Evolutionary conservation across 2,888 invertebrate genomes (phyloP).

Genomic region (Drosophila affinis): DNA sequence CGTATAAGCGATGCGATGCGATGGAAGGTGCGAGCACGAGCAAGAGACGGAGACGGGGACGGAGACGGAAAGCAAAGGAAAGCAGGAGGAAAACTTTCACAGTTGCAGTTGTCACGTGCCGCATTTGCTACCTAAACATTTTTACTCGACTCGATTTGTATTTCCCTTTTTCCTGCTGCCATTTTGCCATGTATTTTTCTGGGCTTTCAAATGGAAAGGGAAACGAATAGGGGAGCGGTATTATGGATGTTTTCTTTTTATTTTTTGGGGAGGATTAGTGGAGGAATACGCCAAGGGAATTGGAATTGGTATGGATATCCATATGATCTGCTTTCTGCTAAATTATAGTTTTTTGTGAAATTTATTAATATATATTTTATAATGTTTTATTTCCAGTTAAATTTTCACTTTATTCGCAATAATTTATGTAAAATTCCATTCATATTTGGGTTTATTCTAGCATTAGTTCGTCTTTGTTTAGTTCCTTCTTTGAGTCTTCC

Average conservation of each 20-base stretch:
- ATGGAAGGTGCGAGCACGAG: neutral
- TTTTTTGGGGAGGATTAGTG: too few relatives aligned
- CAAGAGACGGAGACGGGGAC: neutral
- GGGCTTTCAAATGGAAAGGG: neutral
- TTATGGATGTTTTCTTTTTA: too few relatives aligned
- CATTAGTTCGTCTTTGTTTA: too few relatives aligned
- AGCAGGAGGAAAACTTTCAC: slow-evolving; percentile 49
- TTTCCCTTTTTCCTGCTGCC: slow-evolving; percentile 15
- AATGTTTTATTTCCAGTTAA: too few relatives aligned
- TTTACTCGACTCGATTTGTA: slow-evolving; percentile 33
- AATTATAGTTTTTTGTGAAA: too few relatives aligned
- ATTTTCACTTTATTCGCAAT: too few relatives aligned
- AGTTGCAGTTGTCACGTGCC: slow-evolving; percentile 69
- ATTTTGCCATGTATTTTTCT: slow-evolving; percentile 20
- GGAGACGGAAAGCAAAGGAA: neutral
- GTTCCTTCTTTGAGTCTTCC: neutral
- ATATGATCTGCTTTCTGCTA: too few relatives aligned
- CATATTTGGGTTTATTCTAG: neutral
- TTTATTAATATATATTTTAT: too few relatives aligned
- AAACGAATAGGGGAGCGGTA: neutral
- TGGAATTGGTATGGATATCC: too few relatives aligned
- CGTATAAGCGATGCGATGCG: slow-evolving; percentile 63
- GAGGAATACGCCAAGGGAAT: neutral
- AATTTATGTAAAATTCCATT: neutral
- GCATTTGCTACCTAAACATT: slow-evolving; percentile 64